Percentiles rank a stretch among this genome's conserved stretches.
These are phyloP conservation scores for Rafetus swinhoei DNA, from an alignment of 2,113 vertebrate species.

Conservation along the genomic window DNA sequence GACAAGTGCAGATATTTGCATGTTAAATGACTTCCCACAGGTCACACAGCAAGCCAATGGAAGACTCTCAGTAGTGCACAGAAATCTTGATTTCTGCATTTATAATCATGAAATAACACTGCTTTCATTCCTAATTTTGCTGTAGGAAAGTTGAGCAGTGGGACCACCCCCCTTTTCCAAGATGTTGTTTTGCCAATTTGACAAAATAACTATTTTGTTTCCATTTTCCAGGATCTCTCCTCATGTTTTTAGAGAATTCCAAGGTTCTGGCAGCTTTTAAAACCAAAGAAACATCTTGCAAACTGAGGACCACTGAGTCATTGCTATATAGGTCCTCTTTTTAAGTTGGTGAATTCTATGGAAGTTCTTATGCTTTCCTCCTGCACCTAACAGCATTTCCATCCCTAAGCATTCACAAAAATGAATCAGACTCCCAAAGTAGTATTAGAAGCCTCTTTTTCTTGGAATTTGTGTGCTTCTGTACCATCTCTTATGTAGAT, in stretches of 20 bases:
- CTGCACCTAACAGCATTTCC: background rate
- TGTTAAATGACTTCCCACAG: background rate
- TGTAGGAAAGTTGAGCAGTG: background rate
- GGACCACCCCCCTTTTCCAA: background rate
- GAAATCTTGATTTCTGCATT: background rate
- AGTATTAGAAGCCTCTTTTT: background rate
- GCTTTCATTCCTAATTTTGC: background rate
- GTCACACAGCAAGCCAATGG: background rate
- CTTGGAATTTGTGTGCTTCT: background rate
- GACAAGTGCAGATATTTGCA: background rate
- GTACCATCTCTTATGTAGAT: background rate
- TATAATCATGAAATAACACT: background rate
- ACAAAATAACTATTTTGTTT: background rate
- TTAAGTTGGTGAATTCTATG: background rate
- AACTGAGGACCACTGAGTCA: background rate
- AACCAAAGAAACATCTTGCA: background rate
- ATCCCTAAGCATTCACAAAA: background rate
- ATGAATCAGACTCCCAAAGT: background rate
- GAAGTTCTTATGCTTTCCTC: background rate
- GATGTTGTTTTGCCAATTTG: background rate
- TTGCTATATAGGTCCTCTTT: background rate
- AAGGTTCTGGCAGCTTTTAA: background rate
- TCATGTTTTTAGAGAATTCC: background rate
- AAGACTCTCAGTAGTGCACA: background rate
- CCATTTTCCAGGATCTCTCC: background rate